Evolutionary conservation across 2,888 invertebrate genomes (phyloP).

Genomic region (Campopleginae sp.): DNA sequence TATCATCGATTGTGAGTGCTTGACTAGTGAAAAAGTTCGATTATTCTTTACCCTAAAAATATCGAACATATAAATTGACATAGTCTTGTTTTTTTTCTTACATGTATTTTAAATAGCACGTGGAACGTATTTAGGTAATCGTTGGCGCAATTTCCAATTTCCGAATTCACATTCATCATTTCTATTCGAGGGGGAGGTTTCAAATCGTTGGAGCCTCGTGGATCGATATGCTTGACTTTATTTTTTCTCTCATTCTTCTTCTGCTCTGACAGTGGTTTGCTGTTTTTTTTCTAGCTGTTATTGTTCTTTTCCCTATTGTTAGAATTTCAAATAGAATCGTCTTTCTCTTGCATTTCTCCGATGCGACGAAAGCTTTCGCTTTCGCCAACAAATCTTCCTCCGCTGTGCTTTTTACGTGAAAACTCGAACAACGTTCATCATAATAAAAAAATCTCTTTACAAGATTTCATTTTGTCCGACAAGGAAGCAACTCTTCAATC

Average conservation of each 20-base stretch:
- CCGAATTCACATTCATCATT: not conserved
- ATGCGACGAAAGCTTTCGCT: conserved; percentile 13
- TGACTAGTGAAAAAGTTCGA: too few relatives aligned
- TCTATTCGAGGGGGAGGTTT: conserved; percentile 36
- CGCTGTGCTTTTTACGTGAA: conserved; percentile 12
- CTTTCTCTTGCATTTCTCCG: conserved; percentile 13
- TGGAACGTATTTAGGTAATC: conserved; percentile 2
- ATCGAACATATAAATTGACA: not conserved
- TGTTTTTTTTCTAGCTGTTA: conserved; percentile 44
- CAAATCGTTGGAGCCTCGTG: conserved; percentile 63
- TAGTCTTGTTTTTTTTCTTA: not conserved
- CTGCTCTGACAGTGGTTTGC: conserved; percentile 37
- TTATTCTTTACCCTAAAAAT: not conserved
- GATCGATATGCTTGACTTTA: conserved; percentile 72
- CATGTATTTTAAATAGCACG: not conserved
- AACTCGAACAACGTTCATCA: conserved; percentile 14
- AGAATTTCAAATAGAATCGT: conserved; percentile 71
- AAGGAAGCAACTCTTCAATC: not conserved
- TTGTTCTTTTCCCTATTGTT: conserved; percentile 59
- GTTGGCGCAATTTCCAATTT: conserved; percentile 61
- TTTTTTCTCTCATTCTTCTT: conserved; percentile 64
- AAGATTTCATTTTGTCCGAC: not conserved
- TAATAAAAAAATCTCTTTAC: not conserved
- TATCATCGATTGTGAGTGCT: too few relatives aligned
- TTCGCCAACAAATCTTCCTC: not conserved